These are phyloP conservation scores for Pararge aegeria DNA, from an alignment of 1,140 invertebrate genomes.

Conservation along the genomic window DNA sequence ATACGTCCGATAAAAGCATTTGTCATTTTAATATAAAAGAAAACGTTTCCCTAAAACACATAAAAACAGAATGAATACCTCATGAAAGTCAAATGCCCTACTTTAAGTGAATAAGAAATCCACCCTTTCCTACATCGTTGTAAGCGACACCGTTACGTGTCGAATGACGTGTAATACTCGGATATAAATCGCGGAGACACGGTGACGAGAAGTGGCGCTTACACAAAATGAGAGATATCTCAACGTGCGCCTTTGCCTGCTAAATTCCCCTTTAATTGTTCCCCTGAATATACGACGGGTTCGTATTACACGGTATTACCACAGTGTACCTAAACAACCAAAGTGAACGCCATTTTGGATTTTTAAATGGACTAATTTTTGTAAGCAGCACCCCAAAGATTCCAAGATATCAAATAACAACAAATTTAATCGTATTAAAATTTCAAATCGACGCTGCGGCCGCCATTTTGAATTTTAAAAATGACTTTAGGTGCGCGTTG, in stretches of 20 bases:
- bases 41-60: neutral
- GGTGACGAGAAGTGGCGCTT: constrained; percentile 60
- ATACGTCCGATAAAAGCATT: neutral
- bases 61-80: neutral
- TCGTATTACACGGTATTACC: neutral
- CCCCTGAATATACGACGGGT: constrained; percentile 46
- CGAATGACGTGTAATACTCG: constrained; percentile 75
- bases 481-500: too few species aligned
- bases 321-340: too few species aligned
- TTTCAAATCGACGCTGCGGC: too few species aligned
- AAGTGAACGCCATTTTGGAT: neutral
- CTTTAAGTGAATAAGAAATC: constrained; percentile 1
- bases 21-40: constrained; percentile 5
- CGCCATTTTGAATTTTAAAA: too few species aligned
- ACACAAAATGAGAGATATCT: constrained; percentile 64
- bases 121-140: constrained; percentile 42
- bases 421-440: too few species aligned
- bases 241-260: constrained; percentile 35
- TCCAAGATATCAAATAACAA: too few species aligned
- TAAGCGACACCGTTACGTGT: constrained; percentile 56
- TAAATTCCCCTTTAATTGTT: constrained; percentile 70
- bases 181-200: constrained; percentile 67
- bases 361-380: too few species aligned
- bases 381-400: too few species aligned
- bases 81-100: constrained; percentile 9